These are phyloP conservation scores for Ageneiosus marmoratus DNA, from an alignment of 2,113 vertebrate species.

Conservation along the genomic window DNA sequence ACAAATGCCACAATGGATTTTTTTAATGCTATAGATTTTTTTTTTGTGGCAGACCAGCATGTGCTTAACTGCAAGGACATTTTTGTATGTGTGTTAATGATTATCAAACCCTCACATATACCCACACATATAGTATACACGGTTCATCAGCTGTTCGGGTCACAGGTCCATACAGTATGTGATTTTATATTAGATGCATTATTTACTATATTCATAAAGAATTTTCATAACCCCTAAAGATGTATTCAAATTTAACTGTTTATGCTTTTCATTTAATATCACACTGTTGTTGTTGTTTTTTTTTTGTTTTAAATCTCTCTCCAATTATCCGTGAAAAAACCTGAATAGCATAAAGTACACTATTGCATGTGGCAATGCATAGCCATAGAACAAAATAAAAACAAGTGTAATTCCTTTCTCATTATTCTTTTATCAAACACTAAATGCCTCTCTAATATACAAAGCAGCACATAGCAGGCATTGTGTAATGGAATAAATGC, in stretches of 20 bases:
- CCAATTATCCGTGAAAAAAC: slow-evolving; percentile 76
- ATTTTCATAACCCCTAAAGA: background rate
- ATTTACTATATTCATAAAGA: slow-evolving; percentile 2
- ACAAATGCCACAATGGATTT: slow-evolving; percentile 65
- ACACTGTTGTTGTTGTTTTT: slow-evolving; percentile 37
- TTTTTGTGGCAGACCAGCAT: background rate
- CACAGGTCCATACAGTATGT: slow-evolving; percentile 1
- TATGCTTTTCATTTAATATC: background rate
- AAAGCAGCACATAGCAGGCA: slow-evolving; percentile 87
- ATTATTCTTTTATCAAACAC: slow-evolving; percentile 70
- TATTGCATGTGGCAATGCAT: slow-evolving; percentile 78
- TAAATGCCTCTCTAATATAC: slow-evolving; percentile 84
- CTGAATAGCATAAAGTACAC: slow-evolving; percentile 80
- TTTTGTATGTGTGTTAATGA: background rate
- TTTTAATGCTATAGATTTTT: background rate
- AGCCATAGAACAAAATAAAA: slow-evolving; percentile 73
- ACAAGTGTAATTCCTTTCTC: slow-evolving; percentile 75
- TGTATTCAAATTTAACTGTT: background rate
- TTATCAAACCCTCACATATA: background rate
- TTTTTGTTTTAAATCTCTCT: slow-evolving; percentile 51
- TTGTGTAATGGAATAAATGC: slow-evolving; percentile 88
- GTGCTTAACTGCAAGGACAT: background rate
- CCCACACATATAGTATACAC: background rate
- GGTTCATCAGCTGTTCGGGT: background rate
- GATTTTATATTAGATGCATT: too few relatives aligned